Evolutionary conservation across 2,888 invertebrate genomes (phyloP).

Genomic region (Laothoe populi): DNA sequence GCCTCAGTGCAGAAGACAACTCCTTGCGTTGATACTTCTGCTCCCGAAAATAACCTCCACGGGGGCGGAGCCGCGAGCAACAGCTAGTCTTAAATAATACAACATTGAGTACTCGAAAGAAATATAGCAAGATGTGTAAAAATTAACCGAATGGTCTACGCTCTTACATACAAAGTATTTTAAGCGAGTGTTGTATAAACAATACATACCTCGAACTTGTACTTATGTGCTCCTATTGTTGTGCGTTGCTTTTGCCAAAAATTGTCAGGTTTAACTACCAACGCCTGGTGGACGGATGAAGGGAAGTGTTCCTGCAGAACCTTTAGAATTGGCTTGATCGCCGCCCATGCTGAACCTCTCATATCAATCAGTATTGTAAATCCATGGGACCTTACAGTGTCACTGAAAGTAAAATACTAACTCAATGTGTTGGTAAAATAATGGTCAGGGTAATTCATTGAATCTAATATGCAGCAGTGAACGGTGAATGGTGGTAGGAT

Average conservation of each 20-base stretch:
- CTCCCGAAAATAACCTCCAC: too few species aligned
- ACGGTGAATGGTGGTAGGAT: too few species aligned
- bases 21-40: too few species aligned
- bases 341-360: slow-evolving; percentile 98
- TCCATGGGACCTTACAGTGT: slow-evolving; percentile 93
- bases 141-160: too few species aligned
- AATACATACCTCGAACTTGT: slow-evolving; percentile 95
- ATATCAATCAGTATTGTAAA: slow-evolving; percentile 99
- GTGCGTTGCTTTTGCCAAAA: slow-evolving; percentile 99
- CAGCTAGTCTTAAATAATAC: too few species aligned
- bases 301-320: slow-evolving; percentile 98
- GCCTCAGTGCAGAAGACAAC: too few species aligned
- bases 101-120: too few species aligned
- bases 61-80: too few species aligned
- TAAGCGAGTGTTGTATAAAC: background rate
- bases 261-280: slow-evolving; percentile 99
- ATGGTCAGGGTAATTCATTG: background rate
- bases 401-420: slow-evolving; percentile 84
- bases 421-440: background rate
- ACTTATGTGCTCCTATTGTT: slow-evolving; percentile 98
- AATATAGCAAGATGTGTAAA: too few species aligned
- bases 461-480: too few species aligned
- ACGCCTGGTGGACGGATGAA: slow-evolving; percentile 95
- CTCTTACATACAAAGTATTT: background rate
- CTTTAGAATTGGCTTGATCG: slow-evolving; percentile 98